Base-by-base conservation (phyloP, 2,888 invertebrate genomes). In the Bimastos eiseni region DNA sequence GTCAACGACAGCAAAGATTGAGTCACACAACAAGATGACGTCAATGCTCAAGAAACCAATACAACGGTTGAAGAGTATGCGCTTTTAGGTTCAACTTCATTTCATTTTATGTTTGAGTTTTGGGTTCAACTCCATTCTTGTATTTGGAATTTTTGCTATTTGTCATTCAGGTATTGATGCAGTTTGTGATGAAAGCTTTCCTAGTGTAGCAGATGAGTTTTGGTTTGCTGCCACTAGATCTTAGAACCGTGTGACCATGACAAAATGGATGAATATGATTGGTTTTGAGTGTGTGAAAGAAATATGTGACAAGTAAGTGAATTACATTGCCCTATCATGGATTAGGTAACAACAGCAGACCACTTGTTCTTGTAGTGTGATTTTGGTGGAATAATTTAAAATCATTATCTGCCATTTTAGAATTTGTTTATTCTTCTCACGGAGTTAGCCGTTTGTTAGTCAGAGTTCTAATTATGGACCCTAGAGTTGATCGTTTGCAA, bases 41-140 rank as follows among this genome's bases (percentile, higher is more conserved):
- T 86, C 86, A 34, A 37, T 86, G 36, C n/a, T 37, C 21, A 86
- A 86, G 36, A 86, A 86, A 36, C 86, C 86, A 24, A 86, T 86
- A 34, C 13, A 37, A 6, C 34, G 86, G 86, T 36, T 86, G n/a
- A 86, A 34, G 86, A 86, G 86, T 30, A 86, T 86, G 37, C 34
- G 86, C 34, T 86, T 86, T 37, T 86, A 37, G 37, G n/a, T n/a
- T 30, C 24, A 55, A 5, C 55, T 55, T 30, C 70, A 70, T 70
- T 70, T n/a, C n/a, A 70, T 70, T 8, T 70, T 30, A 70, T 70
- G 70, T 13, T 70, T 8, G 70, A 70, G 30, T 70, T 8, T 70
- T 70, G 70, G 30, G 30, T 70, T 70, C 8, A n/a, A 70, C 8
- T 70, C 70, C 70, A n/a, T n/a, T n/a, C 70, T 11, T 70, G 70